phyloP scores from a whole-genome alignment of 2,797 vertebrate genomes.

The Miichthys miiuy region DNA sequence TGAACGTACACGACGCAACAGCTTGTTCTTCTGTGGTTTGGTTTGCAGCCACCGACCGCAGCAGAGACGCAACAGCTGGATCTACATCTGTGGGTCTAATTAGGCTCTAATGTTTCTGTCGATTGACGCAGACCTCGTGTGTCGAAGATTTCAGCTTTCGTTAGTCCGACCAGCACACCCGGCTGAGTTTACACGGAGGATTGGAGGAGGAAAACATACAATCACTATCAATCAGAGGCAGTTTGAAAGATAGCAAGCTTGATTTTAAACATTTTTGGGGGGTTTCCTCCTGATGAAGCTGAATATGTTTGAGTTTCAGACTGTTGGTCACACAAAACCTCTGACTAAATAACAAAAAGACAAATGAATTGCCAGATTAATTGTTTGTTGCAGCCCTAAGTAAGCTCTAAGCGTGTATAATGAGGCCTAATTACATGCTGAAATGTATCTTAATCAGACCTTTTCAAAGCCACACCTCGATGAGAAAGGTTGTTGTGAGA shows the following conservation, averaged over 20 bases:
- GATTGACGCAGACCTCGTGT: neutral
- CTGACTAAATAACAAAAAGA: no score
- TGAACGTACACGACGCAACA: neutral
- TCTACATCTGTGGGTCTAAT: neutral
- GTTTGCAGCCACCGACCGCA: conserved; percentile 18
- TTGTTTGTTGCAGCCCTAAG: no score
- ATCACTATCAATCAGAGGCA: neutral
- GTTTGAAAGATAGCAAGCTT: neutral
- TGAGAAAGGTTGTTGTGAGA: neutral
- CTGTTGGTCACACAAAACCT: neutral
- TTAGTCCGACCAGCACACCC: neutral
- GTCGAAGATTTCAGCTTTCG: neutral
- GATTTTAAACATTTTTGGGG: no score
- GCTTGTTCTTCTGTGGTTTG: conserved; percentile 34
- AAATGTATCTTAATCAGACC: neutral
- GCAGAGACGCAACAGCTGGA: conserved; percentile 33
- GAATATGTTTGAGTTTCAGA: neutral
- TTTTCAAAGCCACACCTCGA: neutral
- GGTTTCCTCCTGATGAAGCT: neutral
- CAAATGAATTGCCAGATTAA: no score
- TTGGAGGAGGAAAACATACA: no score
- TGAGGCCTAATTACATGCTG: neutral
- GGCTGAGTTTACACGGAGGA: neutral
- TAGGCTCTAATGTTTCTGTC: neutral
- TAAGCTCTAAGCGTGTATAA: neutral